phyloP scores from a whole-genome alignment of 2,888 invertebrate species.

The Meta bourneti region DNA sequence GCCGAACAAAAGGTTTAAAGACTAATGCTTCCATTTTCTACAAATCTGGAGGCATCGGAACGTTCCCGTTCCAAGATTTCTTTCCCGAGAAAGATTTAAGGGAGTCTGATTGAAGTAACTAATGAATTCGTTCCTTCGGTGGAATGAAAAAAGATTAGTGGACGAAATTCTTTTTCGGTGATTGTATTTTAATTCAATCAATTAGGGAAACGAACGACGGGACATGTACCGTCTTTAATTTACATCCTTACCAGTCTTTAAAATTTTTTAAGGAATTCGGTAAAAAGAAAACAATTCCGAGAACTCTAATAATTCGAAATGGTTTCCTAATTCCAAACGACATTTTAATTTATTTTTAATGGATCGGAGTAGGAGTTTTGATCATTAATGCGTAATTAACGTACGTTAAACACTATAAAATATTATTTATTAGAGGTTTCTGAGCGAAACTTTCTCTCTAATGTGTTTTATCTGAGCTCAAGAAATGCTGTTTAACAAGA shows the following conservation, averaged over 20 bases:
- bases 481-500: not conserved
- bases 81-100: constrained; percentile 53
- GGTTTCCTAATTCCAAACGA: constrained; percentile 38
- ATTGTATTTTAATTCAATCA: constrained; percentile 63
- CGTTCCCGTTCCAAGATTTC: constrained; percentile 31
- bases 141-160: constrained; percentile 19
- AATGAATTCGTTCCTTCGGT: constrained; percentile 46
- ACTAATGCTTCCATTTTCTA: constrained; percentile 62
- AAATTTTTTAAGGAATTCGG: not conserved
- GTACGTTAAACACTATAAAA: not conserved
- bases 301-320: constrained; percentile 48
- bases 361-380: not conserved
- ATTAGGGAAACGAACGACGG: constrained; percentile 28
- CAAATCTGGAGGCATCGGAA: constrained; percentile 37
- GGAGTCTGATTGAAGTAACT: constrained; percentile 53
- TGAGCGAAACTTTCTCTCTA: not conserved
- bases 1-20: constrained; percentile 45
- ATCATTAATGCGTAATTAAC: not conserved
- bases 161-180: constrained; percentile 15
- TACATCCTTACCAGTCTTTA: not conserved
- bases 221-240: constrained; percentile 41
- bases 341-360: constrained; percentile 64
- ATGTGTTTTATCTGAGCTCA: not conserved
- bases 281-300: constrained; percentile 21
- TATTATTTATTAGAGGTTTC: not conserved